Conservation (phyloP, 2,797 vertebrate genomes). For the Argyrosomus regius region DNA sequence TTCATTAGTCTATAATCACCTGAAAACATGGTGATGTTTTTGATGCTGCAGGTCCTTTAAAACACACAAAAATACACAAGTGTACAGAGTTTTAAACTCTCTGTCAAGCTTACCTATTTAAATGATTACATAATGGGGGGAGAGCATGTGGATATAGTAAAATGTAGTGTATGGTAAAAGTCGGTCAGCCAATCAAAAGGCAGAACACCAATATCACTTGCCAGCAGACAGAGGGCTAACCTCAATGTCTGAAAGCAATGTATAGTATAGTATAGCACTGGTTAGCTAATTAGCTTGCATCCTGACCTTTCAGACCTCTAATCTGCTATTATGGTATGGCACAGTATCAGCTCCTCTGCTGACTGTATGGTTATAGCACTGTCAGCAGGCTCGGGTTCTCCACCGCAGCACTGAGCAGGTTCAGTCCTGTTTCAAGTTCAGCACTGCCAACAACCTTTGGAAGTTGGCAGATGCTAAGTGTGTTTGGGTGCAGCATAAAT, state of each 20-base stretch:
- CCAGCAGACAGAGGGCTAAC: background rate
- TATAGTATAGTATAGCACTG: background rate
- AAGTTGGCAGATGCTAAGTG: background rate
- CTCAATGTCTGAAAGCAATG: background rate
- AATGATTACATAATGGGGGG: no score
- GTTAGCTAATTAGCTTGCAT: background rate
- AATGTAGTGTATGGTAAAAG: background rate
- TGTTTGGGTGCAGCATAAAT: constrained; percentile 7
- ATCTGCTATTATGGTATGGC: constrained; percentile 19
- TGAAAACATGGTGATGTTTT: no score
- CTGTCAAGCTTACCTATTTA: no score
- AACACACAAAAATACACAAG: no score
- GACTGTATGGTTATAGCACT: background rate
- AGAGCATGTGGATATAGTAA: background rate
- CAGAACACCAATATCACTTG: background rate
- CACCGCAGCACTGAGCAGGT: constrained; percentile 12
- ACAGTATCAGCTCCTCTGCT: background rate
- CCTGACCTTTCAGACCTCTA: background rate
- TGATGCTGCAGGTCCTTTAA: no score
- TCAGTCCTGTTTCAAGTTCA: constrained; percentile 33
- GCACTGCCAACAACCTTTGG: constrained; percentile 12
- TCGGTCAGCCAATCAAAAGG: no score
- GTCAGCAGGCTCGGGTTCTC: background rate
- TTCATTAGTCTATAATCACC: no score
- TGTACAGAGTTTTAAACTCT: no score